A percentile compares a stretch with the other conserved stretches of the same genome.
Conservation (phyloP, 2,797 vertebrate genomes). For the Taenioides sp. region DNA sequence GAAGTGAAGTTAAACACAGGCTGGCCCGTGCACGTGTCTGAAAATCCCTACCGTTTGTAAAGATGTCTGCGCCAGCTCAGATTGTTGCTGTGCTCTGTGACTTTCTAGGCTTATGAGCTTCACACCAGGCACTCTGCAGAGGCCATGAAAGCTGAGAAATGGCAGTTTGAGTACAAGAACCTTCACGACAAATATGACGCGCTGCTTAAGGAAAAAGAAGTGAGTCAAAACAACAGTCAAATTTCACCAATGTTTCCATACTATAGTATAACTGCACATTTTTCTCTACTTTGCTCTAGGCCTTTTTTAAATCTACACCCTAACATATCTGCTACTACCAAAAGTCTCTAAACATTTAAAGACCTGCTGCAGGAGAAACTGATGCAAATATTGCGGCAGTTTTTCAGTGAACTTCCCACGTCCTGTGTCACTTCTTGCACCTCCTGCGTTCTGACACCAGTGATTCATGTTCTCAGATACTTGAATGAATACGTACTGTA, state of each 20-base stretch:
- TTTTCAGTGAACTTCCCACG: constrained; percentile 48
- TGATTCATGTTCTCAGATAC: constrained; percentile 43
- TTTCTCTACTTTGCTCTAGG: neutral
- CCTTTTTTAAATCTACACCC: no score
- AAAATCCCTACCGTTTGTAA: constrained; percentile 16
- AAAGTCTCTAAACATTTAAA: neutral
- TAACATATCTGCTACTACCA: neutral
- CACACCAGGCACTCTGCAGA: constrained; percentile 83
- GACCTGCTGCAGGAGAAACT: constrained; percentile 9
- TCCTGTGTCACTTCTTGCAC: constrained; percentile 45
- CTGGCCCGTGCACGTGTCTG: constrained; percentile 28
- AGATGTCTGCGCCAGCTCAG: constrained; percentile 11
- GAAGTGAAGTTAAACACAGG: constrained; percentile 43
- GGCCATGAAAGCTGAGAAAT: constrained; percentile 89
- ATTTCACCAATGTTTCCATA: neutral
- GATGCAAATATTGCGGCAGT: constrained; percentile 48
- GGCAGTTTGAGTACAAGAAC: constrained; percentile 90
- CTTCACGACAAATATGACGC: constrained; percentile 87
- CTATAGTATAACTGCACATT: neutral
- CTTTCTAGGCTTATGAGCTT: constrained; percentile 85
- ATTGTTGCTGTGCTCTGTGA: constrained; percentile 42
- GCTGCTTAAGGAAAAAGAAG: constrained; percentile 87
- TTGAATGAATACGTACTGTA: constrained; percentile 26
- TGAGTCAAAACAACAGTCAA: constrained; percentile 44
- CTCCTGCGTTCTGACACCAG: constrained; percentile 46